Evolutionary conservation across 64 coral and sea anemone species (phyloP).

Genomic region (Montipora capricornis): DNA sequence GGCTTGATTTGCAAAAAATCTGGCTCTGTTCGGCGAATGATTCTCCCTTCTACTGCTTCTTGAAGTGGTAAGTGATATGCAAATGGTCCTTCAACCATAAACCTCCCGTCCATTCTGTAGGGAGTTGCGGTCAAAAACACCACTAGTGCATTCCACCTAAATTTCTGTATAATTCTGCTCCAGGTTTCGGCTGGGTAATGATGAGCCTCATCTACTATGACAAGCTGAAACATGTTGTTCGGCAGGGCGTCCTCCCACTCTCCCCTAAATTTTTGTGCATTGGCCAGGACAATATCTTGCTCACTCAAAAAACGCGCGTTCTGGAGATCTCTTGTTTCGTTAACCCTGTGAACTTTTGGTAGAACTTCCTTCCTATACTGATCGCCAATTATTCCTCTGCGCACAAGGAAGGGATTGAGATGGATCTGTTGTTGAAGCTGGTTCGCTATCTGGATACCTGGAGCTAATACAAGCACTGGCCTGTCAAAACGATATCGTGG

Average conservation of each 20-base stretch:
- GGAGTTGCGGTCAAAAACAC: constrained; percentile 67
- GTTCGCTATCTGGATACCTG: constrained; percentile 16
- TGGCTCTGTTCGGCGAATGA: constrained; percentile 11
- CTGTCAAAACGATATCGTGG: constrained; percentile 5
- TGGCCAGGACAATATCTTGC: constrained; percentile 43
- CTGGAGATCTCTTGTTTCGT: not conserved
- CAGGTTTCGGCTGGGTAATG: constrained; percentile 48
- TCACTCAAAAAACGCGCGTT: not conserved
- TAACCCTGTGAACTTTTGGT: not conserved
- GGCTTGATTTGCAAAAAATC: not conserved
- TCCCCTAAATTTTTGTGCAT: constrained; percentile 43
- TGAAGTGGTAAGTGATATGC: constrained; percentile 19
- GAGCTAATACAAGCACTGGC: constrained; percentile 55
- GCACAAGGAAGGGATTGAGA: constrained; percentile 6
- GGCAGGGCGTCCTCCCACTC: not conserved
- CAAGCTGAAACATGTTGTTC: constrained; percentile 43
- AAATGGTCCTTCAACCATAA: not conserved
- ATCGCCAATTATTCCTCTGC: not conserved
- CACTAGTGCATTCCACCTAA: not conserved
- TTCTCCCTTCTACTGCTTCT: not conserved
- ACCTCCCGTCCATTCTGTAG: not conserved
- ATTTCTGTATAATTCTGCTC: constrained; percentile 16
- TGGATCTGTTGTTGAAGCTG: constrained; percentile 22
- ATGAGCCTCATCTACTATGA: constrained; percentile 65
- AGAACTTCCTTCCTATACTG: not conserved